Percentiles rank a stretch among this genome's conserved stretches.
Conservation (phyloP, 2,797 vertebrate genomes). For the Molossus alvarezi region DNA sequence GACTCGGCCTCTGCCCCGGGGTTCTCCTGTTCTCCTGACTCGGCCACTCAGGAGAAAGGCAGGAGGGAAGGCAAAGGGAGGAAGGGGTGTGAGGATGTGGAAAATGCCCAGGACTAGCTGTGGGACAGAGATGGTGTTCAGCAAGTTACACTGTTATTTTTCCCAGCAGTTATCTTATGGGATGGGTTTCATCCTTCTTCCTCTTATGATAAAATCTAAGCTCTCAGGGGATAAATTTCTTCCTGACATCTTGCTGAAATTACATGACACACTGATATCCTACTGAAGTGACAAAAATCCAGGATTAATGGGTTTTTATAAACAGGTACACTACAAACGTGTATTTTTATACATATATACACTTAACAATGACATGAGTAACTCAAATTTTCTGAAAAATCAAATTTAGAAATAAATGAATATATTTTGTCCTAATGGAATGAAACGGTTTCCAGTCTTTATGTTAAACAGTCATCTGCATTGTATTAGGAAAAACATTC, state of each 20-base stretch:
- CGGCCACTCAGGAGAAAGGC: neutral
- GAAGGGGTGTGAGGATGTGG: rapidly evolving
- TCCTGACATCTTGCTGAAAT: neutral
- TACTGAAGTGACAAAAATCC: neutral
- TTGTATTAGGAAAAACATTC: neutral
- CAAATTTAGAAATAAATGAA: neutral
- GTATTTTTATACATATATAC: neutral
- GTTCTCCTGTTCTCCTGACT: neutral
- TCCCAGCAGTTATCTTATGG: too few relatives aligned
- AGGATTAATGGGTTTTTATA: neutral
- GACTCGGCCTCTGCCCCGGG: rapidly evolving
- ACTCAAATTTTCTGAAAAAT: neutral
- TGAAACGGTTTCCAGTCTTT: neutral
- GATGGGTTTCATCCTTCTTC: neutral
- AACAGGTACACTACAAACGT: too few relatives aligned
- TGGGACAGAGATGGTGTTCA: rapidly evolving
- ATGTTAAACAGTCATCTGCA: neutral
- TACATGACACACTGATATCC: neutral
- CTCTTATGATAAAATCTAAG: neutral
- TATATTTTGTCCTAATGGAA: neutral
- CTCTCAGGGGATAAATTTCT: neutral
- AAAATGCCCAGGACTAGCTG: rapidly evolving
- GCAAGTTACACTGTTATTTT: neutral
- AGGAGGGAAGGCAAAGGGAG: neutral
- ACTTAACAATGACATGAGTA: neutral